Evolutionary conservation across 1,140 invertebrate genomes (phyloP).

Genomic region (Dryas iulia): DNA sequence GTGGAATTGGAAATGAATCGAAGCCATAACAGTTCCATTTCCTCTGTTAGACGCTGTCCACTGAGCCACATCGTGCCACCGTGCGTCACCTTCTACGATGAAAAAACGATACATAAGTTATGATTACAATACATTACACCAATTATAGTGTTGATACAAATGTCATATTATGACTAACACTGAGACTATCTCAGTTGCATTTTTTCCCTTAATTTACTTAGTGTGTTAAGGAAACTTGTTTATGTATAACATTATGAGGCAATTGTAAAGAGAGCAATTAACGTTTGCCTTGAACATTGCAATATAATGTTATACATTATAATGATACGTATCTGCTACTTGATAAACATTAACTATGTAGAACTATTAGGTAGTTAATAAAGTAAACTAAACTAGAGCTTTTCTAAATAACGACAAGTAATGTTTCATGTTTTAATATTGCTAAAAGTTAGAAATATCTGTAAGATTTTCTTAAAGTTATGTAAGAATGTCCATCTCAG

Average conservation of each 20-base stretch:
- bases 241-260: conserved; percentile 30
- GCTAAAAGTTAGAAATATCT: too few relatives aligned
- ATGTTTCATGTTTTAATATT: background rate
- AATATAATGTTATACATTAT: conserved; percentile 18
- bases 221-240: conserved; percentile 46
- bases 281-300: conserved; percentile 54
- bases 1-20: too few relatives aligned
- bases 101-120: too few relatives aligned
- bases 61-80: too few relatives aligned
- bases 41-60: too few relatives aligned
- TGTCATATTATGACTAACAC: background rate
- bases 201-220: conserved; percentile 37
- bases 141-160: background rate
- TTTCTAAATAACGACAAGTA: too few relatives aligned
- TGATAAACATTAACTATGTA: background rate
- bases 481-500: too few relatives aligned
- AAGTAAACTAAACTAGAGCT: too few relatives aligned
- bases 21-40: too few relatives aligned
- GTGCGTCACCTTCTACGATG: too few relatives aligned
- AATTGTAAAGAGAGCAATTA: conserved; percentile 56
- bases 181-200: background rate
- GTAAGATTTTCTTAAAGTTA: too few relatives aligned
- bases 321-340: background rate
- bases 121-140: too few relatives aligned
- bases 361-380: background rate